Percentiles rank a stretch among this genome's conserved stretches.
These are phyloP conservation scores for Oligia strigilis DNA, from an alignment of 2,888 invertebrate genomes.

Conservation along the genomic window DNA sequence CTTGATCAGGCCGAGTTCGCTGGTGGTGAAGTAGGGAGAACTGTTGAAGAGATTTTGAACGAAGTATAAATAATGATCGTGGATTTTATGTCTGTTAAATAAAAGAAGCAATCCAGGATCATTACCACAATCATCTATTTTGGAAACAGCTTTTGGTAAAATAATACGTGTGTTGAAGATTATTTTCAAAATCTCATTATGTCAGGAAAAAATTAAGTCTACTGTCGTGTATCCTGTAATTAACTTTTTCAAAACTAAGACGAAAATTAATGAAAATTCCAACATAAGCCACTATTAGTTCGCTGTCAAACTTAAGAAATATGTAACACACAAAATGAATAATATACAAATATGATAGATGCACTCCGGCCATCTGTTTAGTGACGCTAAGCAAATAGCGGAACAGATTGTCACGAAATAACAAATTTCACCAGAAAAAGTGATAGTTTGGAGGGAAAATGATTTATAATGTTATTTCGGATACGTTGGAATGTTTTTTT, in stretches of 20 bases:
- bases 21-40: conserved; percentile 30
- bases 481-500: conserved; percentile 86
- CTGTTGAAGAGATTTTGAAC: conserved; percentile 1
- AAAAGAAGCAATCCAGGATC: not conserved
- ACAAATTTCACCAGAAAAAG: conserved; percentile 87
- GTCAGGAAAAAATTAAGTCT: not conserved
- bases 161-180: not conserved
- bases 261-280: conserved; percentile 71
- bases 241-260: conserved; percentile 47
- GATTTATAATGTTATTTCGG: conserved; percentile 90
- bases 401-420: conserved; percentile 90
- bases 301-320: conserved; percentile 74
- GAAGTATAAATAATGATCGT: conserved; percentile 9
- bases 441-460: conserved; percentile 79
- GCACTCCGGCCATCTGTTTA: conserved; percentile 84
- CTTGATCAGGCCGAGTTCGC: conserved; percentile 51
- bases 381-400: conserved; percentile 89
- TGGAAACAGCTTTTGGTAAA: not conserved
- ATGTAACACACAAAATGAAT: conserved; percentile 77
- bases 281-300: conserved; percentile 73
- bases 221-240: conserved; percentile 31
- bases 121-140: not conserved
- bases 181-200: conserved; percentile 2
- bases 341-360: conserved; percentile 85
- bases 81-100: not conserved